A percentile compares a stretch with the other conserved stretches of the same genome.
phyloP scores from a whole-genome alignment of 1,140 invertebrate species.

The Cherax destructor region DNA sequence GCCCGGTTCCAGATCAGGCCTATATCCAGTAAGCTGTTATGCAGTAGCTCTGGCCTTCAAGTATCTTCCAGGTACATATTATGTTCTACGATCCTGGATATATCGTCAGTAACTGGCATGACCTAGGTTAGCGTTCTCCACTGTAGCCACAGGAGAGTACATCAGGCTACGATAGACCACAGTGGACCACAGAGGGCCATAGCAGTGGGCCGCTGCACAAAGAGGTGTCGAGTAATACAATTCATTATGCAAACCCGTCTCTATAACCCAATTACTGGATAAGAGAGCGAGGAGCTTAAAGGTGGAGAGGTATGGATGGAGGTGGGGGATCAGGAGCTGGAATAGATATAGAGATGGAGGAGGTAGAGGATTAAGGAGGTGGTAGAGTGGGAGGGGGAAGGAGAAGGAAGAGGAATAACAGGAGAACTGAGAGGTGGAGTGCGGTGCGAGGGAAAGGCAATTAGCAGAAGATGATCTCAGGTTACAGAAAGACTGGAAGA shows the following conservation, averaged over 20 bases:
- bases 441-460: conserved; percentile 2
- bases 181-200: neutral
- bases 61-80: neutral
- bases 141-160: too few relatives aligned
- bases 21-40: too few relatives aligned
- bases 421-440: neutral
- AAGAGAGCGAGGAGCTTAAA: conserved; percentile 48
- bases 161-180: too few relatives aligned
- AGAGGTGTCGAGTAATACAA: conserved; percentile 55
- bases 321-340: neutral
- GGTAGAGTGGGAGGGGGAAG: too few relatives aligned
- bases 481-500: neutral
- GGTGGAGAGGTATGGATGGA: conserved; percentile 29
- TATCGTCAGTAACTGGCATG: too few relatives aligned
- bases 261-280: conserved; percentile 53
- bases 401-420: neutral
- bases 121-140: too few relatives aligned
- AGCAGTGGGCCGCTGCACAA: conserved; percentile 33
- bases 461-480: conserved; percentile 4
- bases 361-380: too few relatives aligned
- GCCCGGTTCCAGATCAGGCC: too few relatives aligned
- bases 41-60: neutral
- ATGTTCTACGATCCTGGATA: neutral
- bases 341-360: too few relatives aligned
- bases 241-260: conserved; percentile 57